These are phyloP conservation scores for Tragelaphus strepsiceros DNA, from an alignment of 2,113 vertebrate genomes.

Conservation along the genomic window DNA sequence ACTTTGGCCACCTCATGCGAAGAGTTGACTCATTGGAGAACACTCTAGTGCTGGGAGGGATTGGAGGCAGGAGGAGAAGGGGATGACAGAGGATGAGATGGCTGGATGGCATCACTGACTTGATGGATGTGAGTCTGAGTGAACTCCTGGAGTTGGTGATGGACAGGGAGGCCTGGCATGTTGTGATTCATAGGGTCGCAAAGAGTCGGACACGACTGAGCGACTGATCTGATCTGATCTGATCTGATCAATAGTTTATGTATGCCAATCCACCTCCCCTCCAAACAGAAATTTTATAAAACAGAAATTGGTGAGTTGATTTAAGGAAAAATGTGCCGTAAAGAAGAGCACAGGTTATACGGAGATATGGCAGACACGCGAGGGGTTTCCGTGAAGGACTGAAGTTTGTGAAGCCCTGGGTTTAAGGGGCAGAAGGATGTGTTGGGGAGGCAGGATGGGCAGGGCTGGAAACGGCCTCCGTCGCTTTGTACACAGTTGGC, in stretches of 20 bases:
- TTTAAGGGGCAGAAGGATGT: background rate
- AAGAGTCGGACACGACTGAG: too few species aligned
- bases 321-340: background rate
- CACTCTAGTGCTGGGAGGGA: too few species aligned
- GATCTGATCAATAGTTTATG: background rate
- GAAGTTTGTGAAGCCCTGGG: background rate
- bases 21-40: too few species aligned
- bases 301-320: background rate
- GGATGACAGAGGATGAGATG: too few species aligned
- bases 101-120: too few species aligned
- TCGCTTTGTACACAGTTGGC: accelerated
- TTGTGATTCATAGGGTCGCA: too few species aligned
- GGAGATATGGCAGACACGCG: accelerated
- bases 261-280: background rate
- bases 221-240: too few species aligned
- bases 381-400: background rate
- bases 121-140: too few species aligned
- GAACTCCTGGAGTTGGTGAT: too few species aligned
- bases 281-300: background rate
- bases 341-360: accelerated
- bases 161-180: too few species aligned
- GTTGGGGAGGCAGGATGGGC: background rate
- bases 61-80: too few species aligned
- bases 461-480: accelerated
- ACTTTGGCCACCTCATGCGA: too few species aligned